Percentiles rank a stretch among this genome's conserved stretches.
Conservation (phyloP, 2,888 invertebrate genomes). For the Agrochola macilenta region DNA sequence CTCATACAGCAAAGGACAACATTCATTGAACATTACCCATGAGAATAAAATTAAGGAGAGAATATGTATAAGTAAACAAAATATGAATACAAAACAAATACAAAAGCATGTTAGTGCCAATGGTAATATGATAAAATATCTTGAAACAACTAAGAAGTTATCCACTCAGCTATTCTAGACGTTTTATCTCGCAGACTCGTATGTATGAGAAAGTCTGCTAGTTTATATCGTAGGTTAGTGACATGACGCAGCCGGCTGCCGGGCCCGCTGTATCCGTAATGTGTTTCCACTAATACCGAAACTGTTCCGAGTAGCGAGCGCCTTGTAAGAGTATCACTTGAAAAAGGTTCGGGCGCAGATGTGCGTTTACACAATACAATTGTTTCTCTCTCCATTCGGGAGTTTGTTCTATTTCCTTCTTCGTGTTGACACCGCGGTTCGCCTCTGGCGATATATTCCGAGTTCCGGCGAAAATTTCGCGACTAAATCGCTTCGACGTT, state of each 20-base stretch:
- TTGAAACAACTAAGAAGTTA: conserved; percentile 33
- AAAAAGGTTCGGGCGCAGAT: conserved; percentile 64
- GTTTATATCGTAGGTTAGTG: conserved; percentile 39
- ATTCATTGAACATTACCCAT: conserved; percentile 46
- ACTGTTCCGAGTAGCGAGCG: conserved; percentile 37
- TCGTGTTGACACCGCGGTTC: conserved; percentile 60
- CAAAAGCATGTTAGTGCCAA: conserved; percentile 36
- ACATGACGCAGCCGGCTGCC: conserved; percentile 41
- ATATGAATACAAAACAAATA: conserved; percentile 34
- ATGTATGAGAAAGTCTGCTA: conserved; percentile 25
- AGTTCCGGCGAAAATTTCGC: conserved; percentile 63
- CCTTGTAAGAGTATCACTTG: conserved; percentile 55
- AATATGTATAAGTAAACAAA: conserved; percentile 16
- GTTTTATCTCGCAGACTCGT: conserved; percentile 41
- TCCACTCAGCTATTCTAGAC: conserved; percentile 40
- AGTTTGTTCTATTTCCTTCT: conserved; percentile 62
- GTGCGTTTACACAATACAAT: conserved; percentile 65
- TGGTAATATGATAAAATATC: conserved; percentile 39
- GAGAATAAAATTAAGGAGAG: conserved; percentile 38
- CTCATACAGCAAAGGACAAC: conserved; percentile 15
- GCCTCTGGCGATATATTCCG: conserved; percentile 60
- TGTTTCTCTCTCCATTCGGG: conserved; percentile 61
- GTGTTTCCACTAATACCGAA: conserved; percentile 49
- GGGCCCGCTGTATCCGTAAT: conserved; percentile 37
- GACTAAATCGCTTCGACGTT: conserved; percentile 62